Conservation (phyloP, 2,888 invertebrate species). For the Apocheima hispidaria region DNA sequence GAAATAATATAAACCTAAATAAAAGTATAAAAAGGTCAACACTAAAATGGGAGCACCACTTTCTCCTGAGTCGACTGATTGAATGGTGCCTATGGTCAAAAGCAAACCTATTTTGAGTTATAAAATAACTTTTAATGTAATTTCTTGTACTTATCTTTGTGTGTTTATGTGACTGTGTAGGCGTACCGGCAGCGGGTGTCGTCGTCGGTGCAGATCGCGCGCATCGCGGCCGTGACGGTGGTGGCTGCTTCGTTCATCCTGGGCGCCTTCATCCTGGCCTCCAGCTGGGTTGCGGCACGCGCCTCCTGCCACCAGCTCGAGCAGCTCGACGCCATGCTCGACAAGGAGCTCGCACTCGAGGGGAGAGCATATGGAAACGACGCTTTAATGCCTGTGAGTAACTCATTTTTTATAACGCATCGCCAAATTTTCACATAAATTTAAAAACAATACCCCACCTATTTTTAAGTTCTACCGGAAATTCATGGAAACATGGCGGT, state of each 20-base stretch:
- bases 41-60: background rate
- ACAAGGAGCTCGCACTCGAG: constrained; percentile 89
- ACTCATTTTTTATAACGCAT: too few relatives aligned
- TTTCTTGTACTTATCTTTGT: constrained; percentile 18
- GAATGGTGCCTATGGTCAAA: too few relatives aligned
- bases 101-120: too few relatives aligned
- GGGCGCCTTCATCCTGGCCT: constrained; percentile 93
- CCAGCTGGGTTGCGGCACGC: constrained; percentile 93
- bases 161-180: constrained; percentile 75
- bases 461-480: background rate
- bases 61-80: too few relatives aligned
- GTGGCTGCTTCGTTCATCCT: constrained; percentile 92
- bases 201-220: constrained; percentile 93
- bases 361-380: constrained; percentile 87
- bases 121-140: background rate
- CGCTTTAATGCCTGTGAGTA: constrained; percentile 89
- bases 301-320: constrained; percentile 92
- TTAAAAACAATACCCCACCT: too few relatives aligned
- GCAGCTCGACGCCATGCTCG: constrained; percentile 88
- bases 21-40: background rate
- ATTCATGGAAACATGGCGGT: background rate
- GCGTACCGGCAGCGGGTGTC: constrained; percentile 91
- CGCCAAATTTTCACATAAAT: too few relatives aligned
- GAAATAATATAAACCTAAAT: too few relatives aligned
- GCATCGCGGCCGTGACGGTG: constrained; percentile 93